phyloP scores from a whole-genome alignment of 2,113 vertebrate genomes.

The Cephalopholis sonnerati region DNA sequence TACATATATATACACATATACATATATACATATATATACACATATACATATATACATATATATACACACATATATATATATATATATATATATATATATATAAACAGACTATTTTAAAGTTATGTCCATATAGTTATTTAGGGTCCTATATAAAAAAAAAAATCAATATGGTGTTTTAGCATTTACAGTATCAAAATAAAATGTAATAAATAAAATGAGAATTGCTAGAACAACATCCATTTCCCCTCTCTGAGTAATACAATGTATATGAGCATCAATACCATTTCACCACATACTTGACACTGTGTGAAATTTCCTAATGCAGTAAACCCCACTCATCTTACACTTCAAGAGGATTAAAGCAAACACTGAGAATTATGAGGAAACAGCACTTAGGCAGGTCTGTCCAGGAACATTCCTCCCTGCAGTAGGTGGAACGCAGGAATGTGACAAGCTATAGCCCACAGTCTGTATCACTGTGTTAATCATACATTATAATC shows the following conservation, averaged over 20 bases:
- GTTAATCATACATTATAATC: conserved; percentile 51
- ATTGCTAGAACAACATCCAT: not conserved
- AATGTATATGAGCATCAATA: not conserved
- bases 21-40: too few relatives aligned
- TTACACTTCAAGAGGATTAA: conserved; percentile 57
- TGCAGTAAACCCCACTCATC: conserved; percentile 50
- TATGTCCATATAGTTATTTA: too few relatives aligned
- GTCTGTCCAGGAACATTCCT: conserved; percentile 50
- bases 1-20: too few relatives aligned
- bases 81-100: too few relatives aligned
- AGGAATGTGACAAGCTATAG: conserved; percentile 56
- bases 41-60: too few relatives aligned
- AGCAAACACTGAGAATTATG: conserved; percentile 17
- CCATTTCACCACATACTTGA: conserved; percentile 11
- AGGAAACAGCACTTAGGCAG: conserved; percentile 17
- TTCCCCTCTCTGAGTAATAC: not conserved
- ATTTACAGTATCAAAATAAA: not conserved
- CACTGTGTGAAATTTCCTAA: conserved; percentile 21
- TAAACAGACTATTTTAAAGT: too few relatives aligned
- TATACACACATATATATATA: too few relatives aligned
- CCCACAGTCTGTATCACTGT: conserved; percentile 20
- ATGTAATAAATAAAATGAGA: too few relatives aligned
- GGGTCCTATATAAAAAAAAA: too few relatives aligned
- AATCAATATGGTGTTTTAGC: not conserved
- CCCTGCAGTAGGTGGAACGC: conserved; percentile 21